Conservation (phyloP, 2,113 vertebrate species). For the Orthonyx spaldingii region DNA sequence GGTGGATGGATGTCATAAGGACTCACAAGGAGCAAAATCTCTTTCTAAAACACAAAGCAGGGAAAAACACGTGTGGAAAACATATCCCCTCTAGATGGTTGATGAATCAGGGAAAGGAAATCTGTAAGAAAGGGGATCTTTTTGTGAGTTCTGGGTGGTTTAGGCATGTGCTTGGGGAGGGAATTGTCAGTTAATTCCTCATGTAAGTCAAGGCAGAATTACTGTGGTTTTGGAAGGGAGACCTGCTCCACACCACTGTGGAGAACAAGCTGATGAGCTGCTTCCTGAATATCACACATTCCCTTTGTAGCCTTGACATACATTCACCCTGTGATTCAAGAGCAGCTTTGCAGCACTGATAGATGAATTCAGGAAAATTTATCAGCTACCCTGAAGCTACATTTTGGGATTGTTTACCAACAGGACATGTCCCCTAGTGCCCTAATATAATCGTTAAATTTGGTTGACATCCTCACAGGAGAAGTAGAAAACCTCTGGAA, state of each 20-base stretch:
- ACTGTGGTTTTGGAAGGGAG: background rate
- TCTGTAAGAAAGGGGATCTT: background rate
- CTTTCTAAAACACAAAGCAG: background rate
- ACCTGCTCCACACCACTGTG: background rate
- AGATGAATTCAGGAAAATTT: background rate
- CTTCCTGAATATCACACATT: background rate
- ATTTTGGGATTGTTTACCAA: background rate
- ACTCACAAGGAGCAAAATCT: background rate
- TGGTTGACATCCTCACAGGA: background rate
- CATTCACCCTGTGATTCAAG: accelerated
- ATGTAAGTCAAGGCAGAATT: background rate
- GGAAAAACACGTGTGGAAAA: background rate
- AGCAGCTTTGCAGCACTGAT: background rate
- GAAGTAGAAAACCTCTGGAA: background rate
- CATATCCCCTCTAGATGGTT: accelerated
- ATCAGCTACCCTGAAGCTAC: background rate
- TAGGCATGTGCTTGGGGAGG: background rate
- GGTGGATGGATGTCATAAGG: background rate
- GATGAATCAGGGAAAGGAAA: background rate
- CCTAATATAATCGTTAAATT: background rate
- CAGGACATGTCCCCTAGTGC: background rate
- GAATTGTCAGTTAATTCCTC: background rate
- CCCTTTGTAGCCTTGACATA: background rate
- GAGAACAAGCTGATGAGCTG: background rate
- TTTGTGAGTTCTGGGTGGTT: background rate